These are phyloP conservation scores for Microcebus ravelobensis DNA, from an alignment of 2,113 vertebrate species.

Conservation along the genomic window DNA sequence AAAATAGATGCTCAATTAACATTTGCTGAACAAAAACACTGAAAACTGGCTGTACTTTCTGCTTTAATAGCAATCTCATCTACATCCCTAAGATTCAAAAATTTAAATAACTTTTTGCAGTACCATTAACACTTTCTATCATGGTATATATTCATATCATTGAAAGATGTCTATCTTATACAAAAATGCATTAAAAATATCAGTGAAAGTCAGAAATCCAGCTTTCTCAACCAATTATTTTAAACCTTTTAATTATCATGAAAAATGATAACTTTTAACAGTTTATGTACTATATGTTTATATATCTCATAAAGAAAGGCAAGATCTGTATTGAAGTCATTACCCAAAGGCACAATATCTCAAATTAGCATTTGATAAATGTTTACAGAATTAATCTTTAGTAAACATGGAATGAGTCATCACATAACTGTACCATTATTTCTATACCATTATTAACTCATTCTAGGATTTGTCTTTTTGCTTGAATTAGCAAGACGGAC, in stretches of 20 bases:
- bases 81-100: conserved; percentile 25
- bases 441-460: not conserved
- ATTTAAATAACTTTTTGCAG: not conserved
- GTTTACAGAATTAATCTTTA: not conserved
- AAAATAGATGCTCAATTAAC: conserved; percentile 15
- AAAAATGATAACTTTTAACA: not conserved
- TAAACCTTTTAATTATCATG: not conserved
- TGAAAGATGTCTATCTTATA: conserved; percentile 3
- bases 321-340: not conserved
- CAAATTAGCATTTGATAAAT: not conserved
- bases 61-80: conserved; percentile 13
- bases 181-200: conserved; percentile 14
- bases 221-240: conserved; percentile 40
- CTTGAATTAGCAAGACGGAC: not conserved
- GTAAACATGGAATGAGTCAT: not conserved
- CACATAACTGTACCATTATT: not conserved
- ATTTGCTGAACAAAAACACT: not conserved
- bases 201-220: conserved; percentile 49
- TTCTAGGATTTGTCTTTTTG: not conserved
- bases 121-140: conserved; percentile 21
- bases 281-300: not conserved
- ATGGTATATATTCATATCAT: not conserved
- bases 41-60: not conserved
- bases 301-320: not conserved
- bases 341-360: not conserved